Evolutionary conservation across 2,113 vertebrate species (phyloP).

Genomic region (Ochotona curzoniae): DNA sequence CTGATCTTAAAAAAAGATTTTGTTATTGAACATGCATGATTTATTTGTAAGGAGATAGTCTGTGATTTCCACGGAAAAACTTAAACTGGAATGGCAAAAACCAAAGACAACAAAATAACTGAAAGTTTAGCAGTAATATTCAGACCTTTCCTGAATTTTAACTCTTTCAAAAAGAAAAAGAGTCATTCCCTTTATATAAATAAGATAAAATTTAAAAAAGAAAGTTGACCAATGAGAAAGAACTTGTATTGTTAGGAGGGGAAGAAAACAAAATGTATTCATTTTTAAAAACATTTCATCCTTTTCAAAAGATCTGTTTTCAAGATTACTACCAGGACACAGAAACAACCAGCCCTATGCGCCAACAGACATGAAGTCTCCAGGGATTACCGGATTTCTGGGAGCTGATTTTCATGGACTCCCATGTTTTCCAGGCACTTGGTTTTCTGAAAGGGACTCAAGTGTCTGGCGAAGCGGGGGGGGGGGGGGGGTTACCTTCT

Average conservation of each 20-base stretch:
- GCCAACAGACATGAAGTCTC: not conserved
- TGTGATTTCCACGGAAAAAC: not conserved
- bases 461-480: not conserved
- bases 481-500: conserved; percentile 91
- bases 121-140: conserved; percentile 8
- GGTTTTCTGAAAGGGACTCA: not conserved
- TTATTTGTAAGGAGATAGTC: not conserved
- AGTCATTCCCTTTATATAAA: too few relatives aligned
- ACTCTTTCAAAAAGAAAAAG: not conserved
- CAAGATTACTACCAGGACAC: not conserved
- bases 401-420: not conserved
- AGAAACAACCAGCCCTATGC: not conserved
- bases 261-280: not conserved
- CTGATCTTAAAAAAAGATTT: not conserved
- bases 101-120: not conserved
- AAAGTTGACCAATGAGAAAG: not conserved
- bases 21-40: not conserved
- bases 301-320: conserved; percentile 1
- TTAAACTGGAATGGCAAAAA: not conserved
- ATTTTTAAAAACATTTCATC: not conserved
- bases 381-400: not conserved
- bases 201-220: too few relatives aligned
- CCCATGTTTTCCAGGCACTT: not conserved
- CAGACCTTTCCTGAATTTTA: not conserved
- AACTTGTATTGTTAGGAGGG: not conserved